Base-by-base conservation (phyloP, 2,113 vertebrate species). In the Tragelaphus imberbis region DNA sequence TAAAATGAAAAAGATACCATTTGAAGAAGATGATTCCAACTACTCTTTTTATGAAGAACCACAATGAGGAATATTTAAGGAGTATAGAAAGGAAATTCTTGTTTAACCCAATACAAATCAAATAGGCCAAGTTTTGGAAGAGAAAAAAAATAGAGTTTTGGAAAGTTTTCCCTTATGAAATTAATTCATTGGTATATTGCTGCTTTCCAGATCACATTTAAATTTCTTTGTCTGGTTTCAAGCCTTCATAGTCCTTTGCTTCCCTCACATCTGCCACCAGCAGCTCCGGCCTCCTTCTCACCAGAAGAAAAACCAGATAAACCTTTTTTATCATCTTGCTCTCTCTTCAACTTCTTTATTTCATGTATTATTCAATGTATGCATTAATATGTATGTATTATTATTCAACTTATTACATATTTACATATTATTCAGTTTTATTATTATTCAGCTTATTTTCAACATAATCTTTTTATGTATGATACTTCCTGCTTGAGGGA, bases 361-460 rank as follows among this genome's bases (percentile, higher is more conserved):
- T 95, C 71, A 88, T 94, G 68, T 94, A 82, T 97, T 95, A 97
- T 93, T 94, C 33, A 95, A 84, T 12, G 19, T 95, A 68, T 55
- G 33, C 79, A 58, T 90, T 92, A 71, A 93, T 82, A 89, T 88
- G 27, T 88, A 77, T 88, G 16, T 75, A 88, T 93, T 95, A 84
- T 91, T 89, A 90, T 92, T 96, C 58, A 87, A 86, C 53, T 87
- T 96, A 59, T 85, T 95, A 58, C 71, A 53, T 85, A 75, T 95
- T 90, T 96, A 90, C 95, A 63, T 68, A 58, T 97, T 90, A 95
- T 58, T 93, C 75, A 96, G 40, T n/a, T 90, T 96, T 95, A 30
- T 95, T 94, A 91, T 77, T 92, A 90, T 93, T 93, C 61, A 65
- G 4, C 80, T 95, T 95, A 81, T 94, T 97, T 96, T 97, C 58